Evolutionary conservation across 2,113 vertebrate species (phyloP).

Genomic region (Pantherophis guttatus): DNA sequence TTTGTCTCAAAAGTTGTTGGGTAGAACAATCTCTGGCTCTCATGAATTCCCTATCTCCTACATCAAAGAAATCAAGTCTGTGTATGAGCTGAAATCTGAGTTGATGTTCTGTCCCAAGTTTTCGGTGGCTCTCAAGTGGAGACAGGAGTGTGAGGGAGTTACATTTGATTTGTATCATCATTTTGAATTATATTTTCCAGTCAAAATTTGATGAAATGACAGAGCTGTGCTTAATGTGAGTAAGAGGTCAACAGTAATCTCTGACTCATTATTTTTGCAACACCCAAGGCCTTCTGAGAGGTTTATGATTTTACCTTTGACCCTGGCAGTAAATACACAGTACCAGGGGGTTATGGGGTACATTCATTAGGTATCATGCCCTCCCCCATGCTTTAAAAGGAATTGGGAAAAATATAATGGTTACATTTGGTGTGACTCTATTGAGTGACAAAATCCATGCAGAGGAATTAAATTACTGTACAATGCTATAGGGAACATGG

Average conservation of each 20-base stretch:
- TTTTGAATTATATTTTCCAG: conserved; percentile 6
- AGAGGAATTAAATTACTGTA: background rate
- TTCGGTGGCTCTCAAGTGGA: background rate
- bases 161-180: background rate
- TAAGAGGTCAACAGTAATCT: conserved; percentile 18
- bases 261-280: conserved; percentile 17
- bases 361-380: background rate
- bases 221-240: conserved; percentile 12
- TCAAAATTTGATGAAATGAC: conserved; percentile 8
- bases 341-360: background rate
- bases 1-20: background rate
- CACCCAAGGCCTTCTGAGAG: conserved; percentile 15
- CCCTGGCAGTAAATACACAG: conserved; percentile 12
- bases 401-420: background rate
- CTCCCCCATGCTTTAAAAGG: background rate
- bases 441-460: background rate
- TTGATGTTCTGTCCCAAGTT: background rate
- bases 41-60: background rate
- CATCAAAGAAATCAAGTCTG: background rate
- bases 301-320: conserved; percentile 29
- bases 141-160: background rate
- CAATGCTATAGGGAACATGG: background rate
- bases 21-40: background rate
- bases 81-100: background rate
- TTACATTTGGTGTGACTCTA: background rate